Evolutionary conservation across 1,140 invertebrate species (phyloP), one percentile per base, ranked within the genome.

Genomic region (Pseudomyrmex concolor): DNA sequence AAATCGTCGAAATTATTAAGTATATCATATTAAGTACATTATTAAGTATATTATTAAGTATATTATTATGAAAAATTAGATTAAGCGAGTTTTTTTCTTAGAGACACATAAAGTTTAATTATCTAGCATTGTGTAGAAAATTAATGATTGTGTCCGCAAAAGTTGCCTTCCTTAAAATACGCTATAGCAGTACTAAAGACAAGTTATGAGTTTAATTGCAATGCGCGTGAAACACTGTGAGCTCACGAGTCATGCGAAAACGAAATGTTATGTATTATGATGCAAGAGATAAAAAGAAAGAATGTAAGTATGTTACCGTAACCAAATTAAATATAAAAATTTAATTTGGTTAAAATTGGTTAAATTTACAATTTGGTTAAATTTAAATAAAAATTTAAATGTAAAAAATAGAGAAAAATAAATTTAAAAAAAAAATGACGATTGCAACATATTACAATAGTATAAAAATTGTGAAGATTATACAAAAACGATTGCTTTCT

Each of bases 81-180:
- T 87, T 80, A 63, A 81, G 57, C 76, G 59, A 78, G 67, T 86
- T 86, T 86, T 73, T 51, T 25, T n/a, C n/a, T 57, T 54, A 45
- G 67, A 50, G 66, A 74, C 59, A 86, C 66, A 73, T 62, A 55
- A 84, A 25, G 81, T 62, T 84, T 86, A 86, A 87, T 87, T 84
- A 72, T 50, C 74, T 62, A 51, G 34, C 70, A 64, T 22, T 82
- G 82, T 60, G 59, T 34, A 81, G 50, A 55, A 43, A 78, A 45
- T 86, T 86, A 87, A 87, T 87, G 68, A 67, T 63, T 63, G 57
- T 57, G n/a, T 55, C 22, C 54, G 51, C 68, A 76, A 34, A 34
- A 34, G 86, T 90, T 88, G 57, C 80, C 83, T 85, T 88, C 86
- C 86, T 67, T 85, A 64, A 86, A 89, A 89, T 19, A 63, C 22